Base-by-base conservation (phyloP, 2,113 vertebrate genomes). In the Eolophus roseicapilla region DNA sequence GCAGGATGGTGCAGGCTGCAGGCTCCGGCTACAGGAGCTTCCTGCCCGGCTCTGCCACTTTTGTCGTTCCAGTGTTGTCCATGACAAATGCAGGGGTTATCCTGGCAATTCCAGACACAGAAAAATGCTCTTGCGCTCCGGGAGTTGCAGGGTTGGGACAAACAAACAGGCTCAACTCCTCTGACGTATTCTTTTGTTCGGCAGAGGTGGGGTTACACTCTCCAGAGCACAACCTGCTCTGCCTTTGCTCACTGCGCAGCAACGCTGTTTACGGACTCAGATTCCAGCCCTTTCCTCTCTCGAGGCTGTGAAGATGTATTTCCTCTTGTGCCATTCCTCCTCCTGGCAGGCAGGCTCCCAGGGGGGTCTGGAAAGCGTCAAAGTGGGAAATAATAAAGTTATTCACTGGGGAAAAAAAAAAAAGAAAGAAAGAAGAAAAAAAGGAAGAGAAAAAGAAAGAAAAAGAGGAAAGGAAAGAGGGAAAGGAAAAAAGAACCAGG, bases 371-470 rank as follows among this genome's bases (percentile, higher is more conserved):
- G 97, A 94, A 70, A 96, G 86, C 39, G 90, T 98, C 97, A 98
- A 97, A 96, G 85, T 92, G 81, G 93, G 94, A 97, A 97, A 97
- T 97, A 97, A 97, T 97, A 96, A 97, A 96, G 93, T 96, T 96
- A 92, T 97, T 97, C 9, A 0, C 18, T 39, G 1, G 0, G 12
- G 11, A 11, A 13, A 44, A 88, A 79, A 65, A 41, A 14, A 9
- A 24, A 28, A n/a, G n/a, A n/a, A 78, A 2, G 16, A 20, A 25
- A n/a, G 35, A 13, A 41, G 7, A 9, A 43, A 59, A 46, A 29
- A 4, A 5, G 25, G 35, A 13, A 41, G 7, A 9, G 35, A 59
- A 46, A 29, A 5, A 5, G 25, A 23, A 13, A 53, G 4, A 31
- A 2, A 41, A 4, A 37, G 17, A 20, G 20, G 4, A 37, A 19